Evolutionary conservation across 2,797 vertebrate species (phyloP), one percentile per base, ranked within the genome.

Genomic region (Pseudomugil tenellus): DNA sequence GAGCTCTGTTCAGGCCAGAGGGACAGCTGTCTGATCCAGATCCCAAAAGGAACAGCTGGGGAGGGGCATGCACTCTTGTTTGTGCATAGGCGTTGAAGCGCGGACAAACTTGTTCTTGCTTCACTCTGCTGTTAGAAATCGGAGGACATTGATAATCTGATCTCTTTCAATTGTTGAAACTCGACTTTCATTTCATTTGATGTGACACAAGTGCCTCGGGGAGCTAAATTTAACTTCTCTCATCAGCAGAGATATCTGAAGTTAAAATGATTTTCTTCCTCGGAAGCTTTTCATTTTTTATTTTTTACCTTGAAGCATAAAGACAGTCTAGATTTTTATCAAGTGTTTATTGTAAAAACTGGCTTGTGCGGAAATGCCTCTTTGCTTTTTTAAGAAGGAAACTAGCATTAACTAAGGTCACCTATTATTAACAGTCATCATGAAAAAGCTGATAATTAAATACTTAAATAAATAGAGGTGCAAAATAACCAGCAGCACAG

Each of bases 11-110:
- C 79, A 73, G 80, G 49, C 58, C 76, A 23, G 70, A 84, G 86
- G 75, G 84, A 85, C 93, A 93, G 92, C 93, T 94, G 94, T 89
- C 89, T 84, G 85, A 84, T 90, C 85, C 86, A 80, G 82, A 85
- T 84, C 87, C 87, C 89, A 81, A 58, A 78, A 89, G 84, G 82
- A 93, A 90, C 93, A 93, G 91, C 92, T 92, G 93, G 89, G 88
- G 76, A 65, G 79, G 83, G 85, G 76, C 67, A 56, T 72, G 16
- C 53, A 56, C 55, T 68, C 58, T n/a, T 70, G 70, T 87, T 80
- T 85, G 72, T 85, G 75, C 75, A 77, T 76, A 84, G 79, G 57
- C 67, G 71, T 82, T 80, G 81, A 81, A 57, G 76, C 86, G 75
- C 64, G 46, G 74, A 67, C 70, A 37, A 51, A 31, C 59, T 58